Evolutionary conservation across 2,888 invertebrate genomes (phyloP).

Genomic region (Lithophane semibrunnea): DNA sequence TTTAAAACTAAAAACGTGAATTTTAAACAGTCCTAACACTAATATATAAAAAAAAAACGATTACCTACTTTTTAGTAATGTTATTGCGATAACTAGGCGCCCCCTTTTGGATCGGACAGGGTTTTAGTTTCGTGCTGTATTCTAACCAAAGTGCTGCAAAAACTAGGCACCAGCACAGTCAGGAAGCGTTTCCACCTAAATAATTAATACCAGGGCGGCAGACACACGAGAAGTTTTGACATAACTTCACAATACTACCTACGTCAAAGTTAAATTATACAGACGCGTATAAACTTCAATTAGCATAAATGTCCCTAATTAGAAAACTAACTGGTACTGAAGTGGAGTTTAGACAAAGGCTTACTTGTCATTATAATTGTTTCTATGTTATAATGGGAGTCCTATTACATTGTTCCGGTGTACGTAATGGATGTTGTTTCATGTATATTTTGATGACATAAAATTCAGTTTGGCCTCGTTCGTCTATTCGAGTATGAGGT

Average conservation of each 20-base stretch:
- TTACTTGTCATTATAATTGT: constrained; percentile 46
- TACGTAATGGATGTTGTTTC: background rate
- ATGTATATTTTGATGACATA: background rate
- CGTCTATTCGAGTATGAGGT: no score
- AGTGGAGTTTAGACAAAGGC: constrained; percentile 45
- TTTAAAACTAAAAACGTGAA: no score
- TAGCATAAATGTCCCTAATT: constrained; percentile 58
- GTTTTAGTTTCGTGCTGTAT: no score
- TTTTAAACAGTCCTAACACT: no score
- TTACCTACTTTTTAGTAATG: no score
- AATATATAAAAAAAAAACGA: no score
- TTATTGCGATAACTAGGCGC: no score
- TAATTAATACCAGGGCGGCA: constrained; percentile 25
- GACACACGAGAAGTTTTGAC: constrained; percentile 38
- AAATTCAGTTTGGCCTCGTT: background rate
- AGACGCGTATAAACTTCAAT: constrained; percentile 45
- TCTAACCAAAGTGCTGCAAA: background rate
- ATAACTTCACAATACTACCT: constrained; percentile 44
- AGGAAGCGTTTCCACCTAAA: background rate
- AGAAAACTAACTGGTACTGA: constrained; percentile 42
- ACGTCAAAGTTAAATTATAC: constrained; percentile 60
- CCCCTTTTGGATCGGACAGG: no score
- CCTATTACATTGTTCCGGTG: background rate
- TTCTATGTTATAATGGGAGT: constrained; percentile 3
- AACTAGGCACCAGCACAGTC: background rate